Evolutionary conservation across 2,797 vertebrate genomes (phyloP).

Genomic region (Pangasius macronema): DNA sequence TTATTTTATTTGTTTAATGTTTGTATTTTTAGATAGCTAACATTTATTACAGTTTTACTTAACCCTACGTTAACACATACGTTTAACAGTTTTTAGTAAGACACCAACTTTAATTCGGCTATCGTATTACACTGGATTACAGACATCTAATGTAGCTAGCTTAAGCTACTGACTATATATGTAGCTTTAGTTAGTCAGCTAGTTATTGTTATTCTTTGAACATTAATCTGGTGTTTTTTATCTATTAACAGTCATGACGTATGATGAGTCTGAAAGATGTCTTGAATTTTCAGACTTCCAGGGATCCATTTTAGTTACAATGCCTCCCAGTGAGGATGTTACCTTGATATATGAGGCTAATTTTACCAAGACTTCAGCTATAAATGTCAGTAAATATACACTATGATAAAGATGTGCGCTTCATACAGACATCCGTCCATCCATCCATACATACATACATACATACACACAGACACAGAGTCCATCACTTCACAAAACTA

Average conservation of each 20-base stretch:
- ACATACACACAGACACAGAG: not conserved
- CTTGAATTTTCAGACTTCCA: not conserved
- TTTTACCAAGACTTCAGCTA: not conserved
- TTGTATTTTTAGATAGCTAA: not conserved
- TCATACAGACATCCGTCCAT: not conserved
- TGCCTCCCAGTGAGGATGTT: not conserved
- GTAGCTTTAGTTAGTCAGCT: not conserved
- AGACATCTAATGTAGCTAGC: not conserved
- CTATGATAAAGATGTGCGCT: not conserved
- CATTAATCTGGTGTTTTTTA: not conserved
- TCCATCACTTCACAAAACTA: conserved; percentile 15
- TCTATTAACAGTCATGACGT: not conserved
- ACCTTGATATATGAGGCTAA: not conserved
- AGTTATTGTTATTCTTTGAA: not conserved
- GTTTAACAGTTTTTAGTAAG: too few species aligned
- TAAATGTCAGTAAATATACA: not conserved
- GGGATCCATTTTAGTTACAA: not conserved
- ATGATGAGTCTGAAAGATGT: not conserved
- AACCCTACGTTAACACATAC: too few species aligned
- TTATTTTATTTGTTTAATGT: not conserved
- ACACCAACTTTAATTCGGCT: too few species aligned
- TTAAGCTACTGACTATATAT: not conserved
- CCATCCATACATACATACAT: not conserved
- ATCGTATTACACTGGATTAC: too few species aligned
- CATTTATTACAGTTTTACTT: not conserved